phyloP scores from a whole-genome alignment of 1,140 invertebrate genomes.

The Drosophila sechellia region DNA sequence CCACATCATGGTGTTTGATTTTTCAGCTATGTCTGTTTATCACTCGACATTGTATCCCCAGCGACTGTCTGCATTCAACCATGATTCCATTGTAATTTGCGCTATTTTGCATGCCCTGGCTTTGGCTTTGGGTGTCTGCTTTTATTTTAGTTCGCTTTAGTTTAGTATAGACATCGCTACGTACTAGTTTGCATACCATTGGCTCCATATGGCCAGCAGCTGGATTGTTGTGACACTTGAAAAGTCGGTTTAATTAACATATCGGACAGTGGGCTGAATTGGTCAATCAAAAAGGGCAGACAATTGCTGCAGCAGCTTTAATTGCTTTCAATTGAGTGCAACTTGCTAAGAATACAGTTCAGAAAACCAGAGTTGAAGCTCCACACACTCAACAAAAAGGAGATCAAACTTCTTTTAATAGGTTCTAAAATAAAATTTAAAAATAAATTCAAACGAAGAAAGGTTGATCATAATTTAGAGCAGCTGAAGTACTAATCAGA shows the following conservation, averaged over 20 bases:
- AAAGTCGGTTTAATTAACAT: slow-evolving; percentile 65
- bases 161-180: slow-evolving; percentile 21
- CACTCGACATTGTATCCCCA: slow-evolving; percentile 20
- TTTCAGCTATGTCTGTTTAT: slow-evolving; percentile 49
- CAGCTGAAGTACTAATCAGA: slow-evolving; percentile 3
- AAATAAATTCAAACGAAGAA: not conserved
- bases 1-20: slow-evolving; percentile 39
- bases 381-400: slow-evolving; percentile 13
- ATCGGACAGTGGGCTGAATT: slow-evolving; percentile 10
- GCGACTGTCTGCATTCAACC: slow-evolving; percentile 66
- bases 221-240: slow-evolving; percentile 63
- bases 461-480: not conserved
- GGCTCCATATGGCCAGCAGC: slow-evolving; percentile 12
- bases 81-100: slow-evolving; percentile 75
- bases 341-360: slow-evolving; percentile 40
- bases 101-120: slow-evolving; percentile 66
- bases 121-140: slow-evolving; percentile 42
- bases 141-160: slow-evolving; percentile 29
- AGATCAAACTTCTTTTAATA: not conserved
- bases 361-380: slow-evolving; percentile 34
- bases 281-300: slow-evolving; percentile 25
- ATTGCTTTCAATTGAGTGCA: slow-evolving; percentile 66
- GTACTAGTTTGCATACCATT: slow-evolving; percentile 1
- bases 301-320: slow-evolving; percentile 38
- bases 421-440: too few species aligned